Evolutionary conservation across 2,113 vertebrate species (phyloP).

Genomic region (Loxodonta africana): DNA sequence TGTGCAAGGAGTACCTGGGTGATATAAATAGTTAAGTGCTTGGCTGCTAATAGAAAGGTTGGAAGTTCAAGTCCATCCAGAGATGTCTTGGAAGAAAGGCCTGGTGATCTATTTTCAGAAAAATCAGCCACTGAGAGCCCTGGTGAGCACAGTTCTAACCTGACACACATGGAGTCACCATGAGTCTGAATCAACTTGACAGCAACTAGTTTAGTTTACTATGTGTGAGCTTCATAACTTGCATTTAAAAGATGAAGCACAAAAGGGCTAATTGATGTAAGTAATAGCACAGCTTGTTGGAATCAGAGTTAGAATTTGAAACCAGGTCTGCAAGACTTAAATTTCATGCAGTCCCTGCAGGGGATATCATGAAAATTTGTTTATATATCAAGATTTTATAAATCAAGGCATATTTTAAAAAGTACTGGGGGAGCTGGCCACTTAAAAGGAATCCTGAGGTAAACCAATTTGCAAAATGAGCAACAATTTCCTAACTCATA

Average conservation of each 20-base stretch:
- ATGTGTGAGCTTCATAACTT: no score
- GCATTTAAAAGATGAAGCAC: neutral
- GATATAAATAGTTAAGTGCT: neutral
- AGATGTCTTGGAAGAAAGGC: neutral
- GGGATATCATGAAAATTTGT: slow-evolving; percentile 29
- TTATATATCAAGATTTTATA: slow-evolving; percentile 40
- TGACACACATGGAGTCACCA: neutral
- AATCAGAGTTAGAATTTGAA: slow-evolving; percentile 16
- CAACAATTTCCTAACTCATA: neutral
- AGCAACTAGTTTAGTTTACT: neutral
- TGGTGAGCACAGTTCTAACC: neutral
- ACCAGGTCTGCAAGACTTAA: slow-evolving; percentile 22
- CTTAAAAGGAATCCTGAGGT: slow-evolving; percentile 48
- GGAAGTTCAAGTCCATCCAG: neutral
- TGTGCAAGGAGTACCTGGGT: neutral
- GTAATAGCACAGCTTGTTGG: neutral
- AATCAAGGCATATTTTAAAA: slow-evolving; percentile 59
- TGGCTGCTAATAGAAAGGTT: neutral
- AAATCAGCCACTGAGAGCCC: neutral
- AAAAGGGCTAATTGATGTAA: neutral
- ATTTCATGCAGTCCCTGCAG: neutral
- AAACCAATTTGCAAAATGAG: slow-evolving; percentile 62
- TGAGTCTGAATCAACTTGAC: neutral
- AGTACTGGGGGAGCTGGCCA: neutral
- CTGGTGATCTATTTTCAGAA: neutral